Conservation (phyloP, 2,888 invertebrate species). For the Eupithecia pulchellata region DNA sequence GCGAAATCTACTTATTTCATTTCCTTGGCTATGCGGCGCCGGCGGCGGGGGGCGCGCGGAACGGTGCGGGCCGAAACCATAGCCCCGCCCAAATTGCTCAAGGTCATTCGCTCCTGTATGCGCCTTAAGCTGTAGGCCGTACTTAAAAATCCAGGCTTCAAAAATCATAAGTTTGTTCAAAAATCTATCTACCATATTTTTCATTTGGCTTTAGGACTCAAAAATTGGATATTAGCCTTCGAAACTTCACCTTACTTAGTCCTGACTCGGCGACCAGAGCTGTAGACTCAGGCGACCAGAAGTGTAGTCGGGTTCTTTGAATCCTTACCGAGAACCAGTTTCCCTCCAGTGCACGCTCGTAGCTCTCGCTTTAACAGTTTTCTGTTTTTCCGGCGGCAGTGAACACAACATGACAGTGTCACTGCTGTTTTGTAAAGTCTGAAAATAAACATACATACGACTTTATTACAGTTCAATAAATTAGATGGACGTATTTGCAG, state of each 20-base stretch:
- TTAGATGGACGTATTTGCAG: conserved; percentile 60
- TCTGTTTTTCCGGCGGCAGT: conserved; percentile 78
- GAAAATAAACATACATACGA: no score
- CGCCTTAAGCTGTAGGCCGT: no score
- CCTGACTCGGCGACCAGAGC: no score
- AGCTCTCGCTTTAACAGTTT: background rate
- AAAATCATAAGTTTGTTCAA: no score
- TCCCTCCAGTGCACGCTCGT: background rate
- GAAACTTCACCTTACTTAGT: background rate
- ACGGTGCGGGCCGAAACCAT: no score
- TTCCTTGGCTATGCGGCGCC: no score
- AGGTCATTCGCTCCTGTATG: no score
- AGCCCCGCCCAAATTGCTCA: no score
- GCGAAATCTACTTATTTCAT: no score
- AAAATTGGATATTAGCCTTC: background rate
- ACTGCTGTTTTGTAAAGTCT: conserved; percentile 91
- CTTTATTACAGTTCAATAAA: no score
- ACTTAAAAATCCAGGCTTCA: no score
- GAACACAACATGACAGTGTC: conserved; percentile 91
- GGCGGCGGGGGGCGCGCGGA: no score
- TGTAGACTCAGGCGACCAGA: background rate
- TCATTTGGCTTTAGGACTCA: background rate
- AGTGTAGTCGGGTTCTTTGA: background rate
- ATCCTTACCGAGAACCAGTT: background rate
- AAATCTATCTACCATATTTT: background rate